Evolutionary conservation across 2,113 vertebrate genomes (phyloP).

Genomic region (Gobiocypris rarus): DNA sequence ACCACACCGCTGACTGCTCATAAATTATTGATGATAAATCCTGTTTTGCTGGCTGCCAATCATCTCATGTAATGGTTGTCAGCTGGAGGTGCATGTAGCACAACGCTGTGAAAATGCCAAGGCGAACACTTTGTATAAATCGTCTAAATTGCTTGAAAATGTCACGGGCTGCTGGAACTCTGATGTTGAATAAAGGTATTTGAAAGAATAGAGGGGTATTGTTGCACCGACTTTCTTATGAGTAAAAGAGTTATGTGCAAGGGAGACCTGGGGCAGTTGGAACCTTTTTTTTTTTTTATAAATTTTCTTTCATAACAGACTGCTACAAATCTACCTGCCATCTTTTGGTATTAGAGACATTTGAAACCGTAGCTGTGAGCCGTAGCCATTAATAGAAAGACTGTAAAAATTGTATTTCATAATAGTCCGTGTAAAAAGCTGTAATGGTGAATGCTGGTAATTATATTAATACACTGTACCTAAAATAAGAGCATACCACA

Average conservation of each 20-base stretch:
- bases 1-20: background rate
- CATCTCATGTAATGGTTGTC: slow-evolving; percentile 31
- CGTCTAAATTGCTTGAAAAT: slow-evolving; percentile 37
- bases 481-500: background rate
- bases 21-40: slow-evolving; percentile 41
- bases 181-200: slow-evolving; percentile 7
- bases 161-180: slow-evolving; percentile 23
- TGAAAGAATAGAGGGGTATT: slow-evolving; percentile 1
- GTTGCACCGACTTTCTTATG: background rate
- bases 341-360: background rate
- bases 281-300: background rate
- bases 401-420: background rate
- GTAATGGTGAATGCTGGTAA: background rate
- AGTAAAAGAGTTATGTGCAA: background rate
- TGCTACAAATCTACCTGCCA: background rate
- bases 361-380: background rate
- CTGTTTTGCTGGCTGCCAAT: slow-evolving; percentile 29
- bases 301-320: background rate
- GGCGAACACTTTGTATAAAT: slow-evolving; percentile 37
- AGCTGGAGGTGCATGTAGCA: slow-evolving; percentile 34
- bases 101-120: slow-evolving; percentile 39
- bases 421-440: background rate
- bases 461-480: slow-evolving; percentile 11
- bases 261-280: background rate
- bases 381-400: background rate